Conservation (phyloP, 2,888 invertebrate species). For the Platycnemis pennipes region DNA sequence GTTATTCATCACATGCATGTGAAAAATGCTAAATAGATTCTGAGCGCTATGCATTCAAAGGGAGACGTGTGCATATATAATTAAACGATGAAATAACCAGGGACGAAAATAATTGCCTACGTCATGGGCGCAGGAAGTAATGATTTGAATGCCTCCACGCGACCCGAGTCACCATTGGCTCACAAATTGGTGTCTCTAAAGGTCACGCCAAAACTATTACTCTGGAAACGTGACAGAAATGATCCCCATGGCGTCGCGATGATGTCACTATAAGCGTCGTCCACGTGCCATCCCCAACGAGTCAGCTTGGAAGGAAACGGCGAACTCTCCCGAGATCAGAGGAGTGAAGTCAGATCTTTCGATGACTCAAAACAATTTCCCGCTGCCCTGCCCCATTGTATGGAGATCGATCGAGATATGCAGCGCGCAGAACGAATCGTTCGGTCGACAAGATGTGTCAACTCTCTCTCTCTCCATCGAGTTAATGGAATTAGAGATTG, state of each 20-base stretch:
- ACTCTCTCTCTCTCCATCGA: not conserved
- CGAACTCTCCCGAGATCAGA: not conserved
- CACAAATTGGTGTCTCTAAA: not conserved
- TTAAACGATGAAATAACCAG: conserved; percentile 14
- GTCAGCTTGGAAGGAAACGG: not conserved
- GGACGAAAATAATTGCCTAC: conserved; percentile 3
- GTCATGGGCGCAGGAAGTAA: not conserved
- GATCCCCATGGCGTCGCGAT: not conserved
- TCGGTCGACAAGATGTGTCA: not conserved
- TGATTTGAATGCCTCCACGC: not conserved
- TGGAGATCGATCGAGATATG: conserved; percentile 38
- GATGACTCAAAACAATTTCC: conserved; percentile 21
- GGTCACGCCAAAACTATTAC: conserved; percentile 37
- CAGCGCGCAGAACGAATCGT: not conserved
- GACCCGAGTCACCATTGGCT: not conserved
- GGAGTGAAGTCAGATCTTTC: conserved; percentile 2
- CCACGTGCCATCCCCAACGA: not conserved
- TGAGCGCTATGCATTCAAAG: not conserved
- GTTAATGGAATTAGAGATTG: not conserved
- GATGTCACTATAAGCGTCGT: not conserved
- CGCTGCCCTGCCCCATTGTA: conserved; percentile 4
- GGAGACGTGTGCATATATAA: not conserved
- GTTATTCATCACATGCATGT: not conserved
- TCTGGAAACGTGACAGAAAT: conserved; percentile 29
- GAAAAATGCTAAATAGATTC: not conserved